Conservation (phyloP, 2,113 vertebrate species). For the Aspidoscelis tigris region DNA sequence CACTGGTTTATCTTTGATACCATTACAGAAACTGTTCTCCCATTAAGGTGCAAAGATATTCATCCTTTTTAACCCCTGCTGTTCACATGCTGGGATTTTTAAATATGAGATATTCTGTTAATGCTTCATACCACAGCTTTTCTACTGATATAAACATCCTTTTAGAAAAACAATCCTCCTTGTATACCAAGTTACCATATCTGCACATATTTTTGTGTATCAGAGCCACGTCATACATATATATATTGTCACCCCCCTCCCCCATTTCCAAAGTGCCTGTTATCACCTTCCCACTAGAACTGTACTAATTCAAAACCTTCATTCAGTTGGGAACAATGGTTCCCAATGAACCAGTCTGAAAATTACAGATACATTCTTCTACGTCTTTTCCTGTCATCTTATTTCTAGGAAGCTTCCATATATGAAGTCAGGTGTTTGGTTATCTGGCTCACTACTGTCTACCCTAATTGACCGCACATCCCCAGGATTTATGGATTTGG, state of each 20-base stretch:
- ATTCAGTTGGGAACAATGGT: neutral
- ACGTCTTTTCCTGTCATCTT: too few species aligned
- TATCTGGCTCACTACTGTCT: too few species aligned
- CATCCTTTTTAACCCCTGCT: conserved; percentile 79
- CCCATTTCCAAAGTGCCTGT: too few species aligned
- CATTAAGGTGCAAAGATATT: conserved; percentile 83
- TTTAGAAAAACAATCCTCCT: conserved; percentile 8
- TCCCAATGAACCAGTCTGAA: neutral
- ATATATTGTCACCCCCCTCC: too few species aligned
- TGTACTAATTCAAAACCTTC: conserved; percentile 31
- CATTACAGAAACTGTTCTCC: conserved; percentile 82
- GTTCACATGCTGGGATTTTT: conserved; percentile 53
- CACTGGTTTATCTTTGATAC: conserved; percentile 86
- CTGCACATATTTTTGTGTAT: neutral
- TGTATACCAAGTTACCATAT: neutral
- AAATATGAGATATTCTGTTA: conserved; percentile 55
- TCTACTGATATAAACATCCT: neutral
- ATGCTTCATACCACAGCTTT: conserved; percentile 58
- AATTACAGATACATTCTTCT: neutral
- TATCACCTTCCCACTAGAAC: neutral
- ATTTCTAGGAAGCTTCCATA: neutral
- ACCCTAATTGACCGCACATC: too few species aligned
- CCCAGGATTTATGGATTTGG: too few species aligned
- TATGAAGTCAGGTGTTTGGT: neutral
- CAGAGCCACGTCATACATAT: neutral